Base-by-base conservation (phyloP, 2,888 invertebrate species). In the Anticlea derivata region DNA sequence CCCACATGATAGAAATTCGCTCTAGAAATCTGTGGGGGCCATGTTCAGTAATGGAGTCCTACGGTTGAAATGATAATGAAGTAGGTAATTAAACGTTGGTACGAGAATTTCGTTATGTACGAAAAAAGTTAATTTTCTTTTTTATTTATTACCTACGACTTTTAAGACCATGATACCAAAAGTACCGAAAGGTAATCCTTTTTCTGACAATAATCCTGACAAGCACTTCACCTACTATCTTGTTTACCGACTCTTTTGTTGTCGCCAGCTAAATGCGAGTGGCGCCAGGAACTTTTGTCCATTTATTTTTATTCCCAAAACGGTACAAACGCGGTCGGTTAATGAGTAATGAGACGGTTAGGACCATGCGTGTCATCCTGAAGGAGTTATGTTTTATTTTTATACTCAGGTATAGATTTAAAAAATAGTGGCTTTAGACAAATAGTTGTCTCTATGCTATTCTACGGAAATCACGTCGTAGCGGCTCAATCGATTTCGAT, bases 261-360 rank as follows among this genome's bases (percentile, higher is more conserved):
- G 64, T 55, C 59, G 57, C 63, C 61, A 55, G 60, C 65, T 66
- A 65, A 59, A 63, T 55, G 55, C 52, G 59, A 65, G 69, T 75
- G 86, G 84, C 86, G 85, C 85, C 84, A 80, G 67, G 58, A 60
- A 70, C 55, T 75, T 76, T 77, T 73, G 70, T 68, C 64, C 49
- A 53, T 65, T 83, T 79, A 73, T 83, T 85, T 84, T 77, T 75
- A 77, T 71, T 74, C 75, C 78, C 69, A 75, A 83, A 77, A 75
- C 73, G 78, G 78, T 63, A n/a, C n/a, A n/a, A 66, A 60, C 70
- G 67, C 61, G 59, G 57, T 65, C 65, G 64, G 71, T 75, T 80
- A 82, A 83, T 83, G 83, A 84, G 78, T 83, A 84, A 85, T 80
- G 78, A 70, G 66, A 65, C 71, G 72, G 66, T 66, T 71, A 76